Evolutionary conservation across 2,888 invertebrate genomes (phyloP).

Genomic region (Arrhopalites spinosus): DNA sequence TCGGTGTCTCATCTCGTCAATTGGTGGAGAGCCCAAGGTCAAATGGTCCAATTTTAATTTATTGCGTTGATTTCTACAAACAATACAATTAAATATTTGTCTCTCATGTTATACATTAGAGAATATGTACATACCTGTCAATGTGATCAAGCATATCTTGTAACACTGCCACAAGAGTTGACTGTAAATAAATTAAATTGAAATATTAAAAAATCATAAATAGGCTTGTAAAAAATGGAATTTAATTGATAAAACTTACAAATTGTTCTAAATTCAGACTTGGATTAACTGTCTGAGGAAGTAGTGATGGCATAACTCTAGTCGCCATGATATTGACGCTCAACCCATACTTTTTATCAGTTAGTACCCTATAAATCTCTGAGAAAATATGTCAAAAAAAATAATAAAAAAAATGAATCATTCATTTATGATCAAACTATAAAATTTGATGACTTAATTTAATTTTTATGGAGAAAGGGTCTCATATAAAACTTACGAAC

Average conservation of each 20-base stretch:
- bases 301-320: slow-evolving; percentile 87
- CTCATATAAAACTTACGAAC: slow-evolving; percentile 79
- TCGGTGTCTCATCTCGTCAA: slow-evolving; percentile 32
- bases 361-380: slow-evolving; percentile 92
- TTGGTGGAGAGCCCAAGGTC: slow-evolving; percentile 31
- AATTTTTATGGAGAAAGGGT: too few species aligned
- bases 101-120: background rate
- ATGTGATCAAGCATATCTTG: slow-evolving; percentile 92
- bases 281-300: slow-evolving; percentile 91
- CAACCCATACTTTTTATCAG: slow-evolving; percentile 85
- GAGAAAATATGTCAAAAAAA: slow-evolving; percentile 58
- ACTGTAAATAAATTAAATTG: too few species aligned
- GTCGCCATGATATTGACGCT: slow-evolving; percentile 91
- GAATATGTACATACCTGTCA: slow-evolving; percentile 64
- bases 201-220: too few species aligned
- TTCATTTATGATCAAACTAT: background rate
- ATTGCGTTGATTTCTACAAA: slow-evolving; percentile 71
- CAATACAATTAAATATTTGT: background rate
- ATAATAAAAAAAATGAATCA: background rate
- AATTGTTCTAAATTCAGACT: slow-evolving; percentile 82
- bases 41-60: slow-evolving; percentile 81
- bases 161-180: slow-evolving; percentile 76
- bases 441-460: too few species aligned
- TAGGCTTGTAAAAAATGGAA: too few species aligned
- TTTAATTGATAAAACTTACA: too few species aligned